These are phyloP conservation scores for Mus minutoides DNA, from an alignment of 2,797 vertebrate species.

Conservation along the genomic window DNA sequence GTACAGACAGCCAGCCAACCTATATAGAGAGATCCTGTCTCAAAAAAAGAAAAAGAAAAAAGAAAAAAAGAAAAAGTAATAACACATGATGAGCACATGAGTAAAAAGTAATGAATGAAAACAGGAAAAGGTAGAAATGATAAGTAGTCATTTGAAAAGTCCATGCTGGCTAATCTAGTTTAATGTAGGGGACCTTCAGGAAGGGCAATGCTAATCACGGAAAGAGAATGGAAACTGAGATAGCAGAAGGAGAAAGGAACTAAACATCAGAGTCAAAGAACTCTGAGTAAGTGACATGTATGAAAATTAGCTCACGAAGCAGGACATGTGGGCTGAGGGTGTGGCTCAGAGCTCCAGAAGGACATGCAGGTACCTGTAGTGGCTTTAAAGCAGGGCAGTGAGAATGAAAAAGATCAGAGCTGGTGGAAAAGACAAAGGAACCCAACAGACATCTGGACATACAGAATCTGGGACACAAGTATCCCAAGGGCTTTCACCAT, in stretches of 20 bases:
- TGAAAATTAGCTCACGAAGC: not conserved
- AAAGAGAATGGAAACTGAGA: not conserved
- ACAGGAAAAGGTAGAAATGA: not conserved
- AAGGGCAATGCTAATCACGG: not conserved
- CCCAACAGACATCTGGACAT: not conserved
- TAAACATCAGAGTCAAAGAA: not conserved
- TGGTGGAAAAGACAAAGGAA: constrained; percentile 27
- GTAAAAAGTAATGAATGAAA: not conserved
- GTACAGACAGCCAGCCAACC: not conserved
- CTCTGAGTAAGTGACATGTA: not conserved
- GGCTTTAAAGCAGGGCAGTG: not conserved
- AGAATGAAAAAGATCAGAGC: not conserved
- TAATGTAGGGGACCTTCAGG: not conserved
- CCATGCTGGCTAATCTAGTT: not conserved
- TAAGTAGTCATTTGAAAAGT: not conserved
- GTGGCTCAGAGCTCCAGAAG: not conserved
- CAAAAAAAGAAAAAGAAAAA: not conserved
- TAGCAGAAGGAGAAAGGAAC: not conserved
- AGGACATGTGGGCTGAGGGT: not conserved
- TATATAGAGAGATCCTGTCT: not conserved
- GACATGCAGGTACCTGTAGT: not conserved
- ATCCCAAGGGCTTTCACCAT: not conserved
- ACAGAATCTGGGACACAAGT: not conserved
- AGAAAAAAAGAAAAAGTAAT: not conserved
- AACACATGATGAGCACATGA: not conserved